Conservation (phyloP, 2,888 invertebrate species). For the Sympetrum striolatum region DNA sequence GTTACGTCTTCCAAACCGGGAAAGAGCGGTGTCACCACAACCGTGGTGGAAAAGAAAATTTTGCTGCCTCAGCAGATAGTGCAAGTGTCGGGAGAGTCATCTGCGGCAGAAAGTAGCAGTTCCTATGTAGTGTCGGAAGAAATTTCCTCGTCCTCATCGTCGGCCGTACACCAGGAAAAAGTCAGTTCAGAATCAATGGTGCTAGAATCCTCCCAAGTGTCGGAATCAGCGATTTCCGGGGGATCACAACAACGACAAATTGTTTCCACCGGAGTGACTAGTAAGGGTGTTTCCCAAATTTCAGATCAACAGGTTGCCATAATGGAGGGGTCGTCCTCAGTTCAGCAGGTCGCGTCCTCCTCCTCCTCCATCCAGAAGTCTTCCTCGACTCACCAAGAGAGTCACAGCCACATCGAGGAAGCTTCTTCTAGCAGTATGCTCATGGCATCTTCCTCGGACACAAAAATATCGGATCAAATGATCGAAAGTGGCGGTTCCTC, state of each 20-base stretch:
- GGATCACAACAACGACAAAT: conserved; percentile 7
- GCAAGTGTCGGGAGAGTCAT: background rate
- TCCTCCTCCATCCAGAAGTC: conserved; percentile 30
- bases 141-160: conserved; percentile 8
- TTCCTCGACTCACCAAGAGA: conserved; percentile 24
- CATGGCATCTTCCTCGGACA: background rate
- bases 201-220: conserved; percentile 16
- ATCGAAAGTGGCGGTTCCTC: background rate
- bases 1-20: conserved; percentile 10
- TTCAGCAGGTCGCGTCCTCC: background rate
- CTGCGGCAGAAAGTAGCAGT: conserved; percentile 9
- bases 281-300: background rate
- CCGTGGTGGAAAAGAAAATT: conserved; percentile 2
- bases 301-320: conserved; percentile 4
- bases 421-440: background rate
- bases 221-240: background rate
- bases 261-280: background rate
- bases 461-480: background rate
- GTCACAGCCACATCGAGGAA: conserved; percentile 20
- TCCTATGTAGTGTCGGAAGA: conserved; percentile 5
- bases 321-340: background rate
- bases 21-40: conserved; percentile 13
- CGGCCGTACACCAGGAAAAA: conserved; percentile 14
- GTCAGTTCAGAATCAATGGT: conserved; percentile 30
- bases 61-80: conserved; percentile 11